phyloP scores from a whole-genome alignment of 2,888 invertebrate species.

The Calameuta filiformis region DNA sequence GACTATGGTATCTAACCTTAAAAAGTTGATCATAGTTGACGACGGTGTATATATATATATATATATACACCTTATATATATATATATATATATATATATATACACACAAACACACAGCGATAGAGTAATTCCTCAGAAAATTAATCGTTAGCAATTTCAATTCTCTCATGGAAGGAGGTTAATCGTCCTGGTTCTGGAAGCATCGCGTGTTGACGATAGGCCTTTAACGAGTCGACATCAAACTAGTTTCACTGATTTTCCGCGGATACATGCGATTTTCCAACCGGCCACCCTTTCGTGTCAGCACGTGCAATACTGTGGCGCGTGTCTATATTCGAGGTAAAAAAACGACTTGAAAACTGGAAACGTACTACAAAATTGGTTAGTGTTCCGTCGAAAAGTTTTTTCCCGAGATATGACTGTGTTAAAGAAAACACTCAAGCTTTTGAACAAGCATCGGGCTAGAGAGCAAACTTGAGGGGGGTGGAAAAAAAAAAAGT shows the following conservation, averaged over 20 bases:
- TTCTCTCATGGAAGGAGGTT: not conserved
- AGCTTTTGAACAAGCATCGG: not conserved
- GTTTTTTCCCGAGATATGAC: not conserved
- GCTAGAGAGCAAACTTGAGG: not conserved
- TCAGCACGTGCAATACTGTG: conserved; percentile 13
- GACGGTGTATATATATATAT: not conserved
- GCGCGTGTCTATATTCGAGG: not conserved
- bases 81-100: too few relatives aligned
- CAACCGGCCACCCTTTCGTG: conserved; percentile 32
- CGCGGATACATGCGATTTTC: conserved; percentile 37
- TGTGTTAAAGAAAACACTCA: not conserved
- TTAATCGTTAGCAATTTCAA: not conserved
- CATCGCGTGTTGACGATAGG: not conserved
- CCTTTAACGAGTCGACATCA: not conserved
- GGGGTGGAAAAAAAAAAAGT: not conserved
- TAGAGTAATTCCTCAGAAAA: not conserved
- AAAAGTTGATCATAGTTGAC: not conserved
- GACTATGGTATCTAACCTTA: not conserved
- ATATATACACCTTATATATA: too few relatives aligned
- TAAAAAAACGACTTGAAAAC: not conserved
- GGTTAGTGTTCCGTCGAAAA: not conserved
- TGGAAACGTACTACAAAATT: not conserved
- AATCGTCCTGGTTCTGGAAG: not conserved
- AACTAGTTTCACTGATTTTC: conserved; percentile 36
- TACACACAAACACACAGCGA: too few relatives aligned